Base-by-base conservation (phyloP, 1,140 invertebrate genomes). In the Saxidomus purpurata region DNA sequence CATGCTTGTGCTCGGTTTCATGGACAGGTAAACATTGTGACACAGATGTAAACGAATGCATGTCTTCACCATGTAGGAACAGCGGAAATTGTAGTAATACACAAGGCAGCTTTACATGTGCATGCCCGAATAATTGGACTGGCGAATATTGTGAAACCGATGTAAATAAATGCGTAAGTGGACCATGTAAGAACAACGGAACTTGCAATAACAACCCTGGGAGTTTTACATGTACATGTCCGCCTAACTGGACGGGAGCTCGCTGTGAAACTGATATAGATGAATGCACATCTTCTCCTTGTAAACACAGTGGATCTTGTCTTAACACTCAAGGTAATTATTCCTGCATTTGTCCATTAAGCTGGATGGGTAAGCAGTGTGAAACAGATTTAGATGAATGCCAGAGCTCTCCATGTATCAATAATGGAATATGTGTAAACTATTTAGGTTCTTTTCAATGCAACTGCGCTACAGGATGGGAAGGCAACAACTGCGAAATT, bases 381-480 rank as follows among this genome's bases (percentile, higher is more conserved):
- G 84, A 79, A 47, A 36, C 36, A 13, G 69, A 85, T 76, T 8
- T 82, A 13, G 31, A 82, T 63, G 79, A 82, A 40, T 82, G 79
- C 40, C 8, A 6, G 17, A 17, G 0, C 3, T 38, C 15, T 40
- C 19, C 25, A 36, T 82, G 79, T 63, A 6, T 15, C 11, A 38
- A 82, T 82, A n/a, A 49, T 25, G 77, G 77, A 8, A 28, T 13
- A 2, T 90, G 89, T 77, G 34, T 43, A 15, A 90, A 90, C 36
- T n/a, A 22, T 22, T 28, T 81, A 22, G 89, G 89, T 59, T 47
- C 52, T 9, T 90, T 61, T 71, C 52, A 22, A 1, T 86, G 89
- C 55, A 81, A 17, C 15, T 90, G 89, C 82, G 74, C 52, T 0
- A 40, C 87, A 8, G 96, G 96, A 47, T 76, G 71, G 71, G n/a